Evolutionary conservation across 2,797 vertebrate genomes (phyloP).

Genomic region (Leptodactylus fallax): DNA sequence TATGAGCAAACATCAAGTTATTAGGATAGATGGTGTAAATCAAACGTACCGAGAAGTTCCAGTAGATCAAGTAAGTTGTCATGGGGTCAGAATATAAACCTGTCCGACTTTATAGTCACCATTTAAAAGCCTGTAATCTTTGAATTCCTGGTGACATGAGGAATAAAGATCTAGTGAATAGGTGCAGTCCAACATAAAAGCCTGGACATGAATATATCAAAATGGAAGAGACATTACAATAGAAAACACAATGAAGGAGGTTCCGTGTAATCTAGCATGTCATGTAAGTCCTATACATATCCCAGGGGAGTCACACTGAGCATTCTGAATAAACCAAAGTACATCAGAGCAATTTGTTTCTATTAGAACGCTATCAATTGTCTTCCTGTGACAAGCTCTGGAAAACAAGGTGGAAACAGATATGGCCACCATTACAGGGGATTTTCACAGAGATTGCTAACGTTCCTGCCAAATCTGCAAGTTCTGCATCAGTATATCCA

Average conservation of each 20-base stretch:
- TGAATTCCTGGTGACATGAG: not conserved
- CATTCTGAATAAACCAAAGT: not conserved
- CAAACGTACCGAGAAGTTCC: not conserved
- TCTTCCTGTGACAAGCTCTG: too few relatives aligned
- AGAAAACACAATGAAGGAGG: not conserved
- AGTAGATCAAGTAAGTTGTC: not conserved
- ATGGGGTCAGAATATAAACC: not conserved
- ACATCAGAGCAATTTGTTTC: not conserved
- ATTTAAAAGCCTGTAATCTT: not conserved
- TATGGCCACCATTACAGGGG: too few relatives aligned
- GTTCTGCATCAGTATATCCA: too few relatives aligned
- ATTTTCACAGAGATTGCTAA: too few relatives aligned
- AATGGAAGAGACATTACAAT: not conserved
- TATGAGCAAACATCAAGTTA: not conserved
- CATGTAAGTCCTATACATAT: not conserved
- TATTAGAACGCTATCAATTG: not conserved
- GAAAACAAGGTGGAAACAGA: too few relatives aligned
- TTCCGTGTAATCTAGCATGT: not conserved
- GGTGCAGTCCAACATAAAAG: not conserved
- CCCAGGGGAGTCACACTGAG: not conserved
- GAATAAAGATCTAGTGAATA: not conserved
- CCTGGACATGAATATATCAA: not conserved
- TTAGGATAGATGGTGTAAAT: not conserved
- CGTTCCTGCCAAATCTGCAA: not conserved
- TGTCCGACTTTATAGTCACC: not conserved